Conservation (phyloP, 2,113 vertebrate species). For the Cyprinodon variegatus region DNA sequence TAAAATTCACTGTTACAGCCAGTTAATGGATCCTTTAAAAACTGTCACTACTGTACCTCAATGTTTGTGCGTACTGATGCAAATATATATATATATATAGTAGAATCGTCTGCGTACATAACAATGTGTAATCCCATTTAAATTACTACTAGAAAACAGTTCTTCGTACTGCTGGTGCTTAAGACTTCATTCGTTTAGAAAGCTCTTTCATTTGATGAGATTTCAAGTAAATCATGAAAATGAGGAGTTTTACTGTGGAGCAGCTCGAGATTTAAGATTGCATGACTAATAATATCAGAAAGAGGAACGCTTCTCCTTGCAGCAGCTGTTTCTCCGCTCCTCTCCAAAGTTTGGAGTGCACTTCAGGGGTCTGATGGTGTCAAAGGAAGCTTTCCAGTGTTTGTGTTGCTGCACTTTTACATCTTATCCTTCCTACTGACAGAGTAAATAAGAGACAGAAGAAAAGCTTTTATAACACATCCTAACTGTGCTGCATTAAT, state of each 20-base stretch:
- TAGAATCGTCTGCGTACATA: no score
- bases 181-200: neutral
- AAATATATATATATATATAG: no score
- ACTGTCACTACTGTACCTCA: no score
- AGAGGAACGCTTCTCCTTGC: slow-evolving; percentile 8
- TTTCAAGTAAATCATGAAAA: slow-evolving; percentile 10
- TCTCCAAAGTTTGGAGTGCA: slow-evolving; percentile 1
- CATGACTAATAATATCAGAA: neutral
- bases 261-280: neutral
- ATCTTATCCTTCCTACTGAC: neutral
- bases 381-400: neutral
- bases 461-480: neutral
- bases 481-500: neutral
- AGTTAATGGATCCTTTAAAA: no score
- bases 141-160: no score
- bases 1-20: no score
- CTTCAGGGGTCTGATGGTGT: slow-evolving; percentile 7
- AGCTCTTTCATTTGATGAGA: neutral
- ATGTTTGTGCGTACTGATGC: no score
- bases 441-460: neutral
- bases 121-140: no score
- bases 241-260: neutral
- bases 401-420: neutral
- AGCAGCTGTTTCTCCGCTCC: neutral
- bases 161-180: no score